Conservation (phyloP, 2,888 invertebrate species). For the Mycalesis mineus region DNA sequence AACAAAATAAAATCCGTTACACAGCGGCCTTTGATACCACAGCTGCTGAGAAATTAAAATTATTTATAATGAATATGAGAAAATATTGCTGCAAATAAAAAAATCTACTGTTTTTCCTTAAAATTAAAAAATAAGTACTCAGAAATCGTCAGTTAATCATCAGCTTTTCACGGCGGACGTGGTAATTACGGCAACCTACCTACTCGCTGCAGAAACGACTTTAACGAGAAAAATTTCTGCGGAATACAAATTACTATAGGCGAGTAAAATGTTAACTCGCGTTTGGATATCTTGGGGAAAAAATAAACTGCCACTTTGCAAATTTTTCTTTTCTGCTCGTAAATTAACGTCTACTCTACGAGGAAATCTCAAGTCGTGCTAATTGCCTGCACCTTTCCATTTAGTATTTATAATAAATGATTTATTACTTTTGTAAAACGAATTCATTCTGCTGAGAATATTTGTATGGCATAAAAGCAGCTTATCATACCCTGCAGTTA, state of each 20-base stretch:
- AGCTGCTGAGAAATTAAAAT: too few species aligned
- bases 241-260: conserved; percentile 33
- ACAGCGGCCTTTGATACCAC: too few species aligned
- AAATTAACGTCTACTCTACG: conserved; percentile 26
- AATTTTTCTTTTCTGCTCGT: conserved; percentile 25
- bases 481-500: not conserved
- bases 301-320: conserved; percentile 29
- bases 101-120: conserved; percentile 11
- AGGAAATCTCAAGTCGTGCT: conserved; percentile 8
- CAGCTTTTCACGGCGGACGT: conserved; percentile 22
- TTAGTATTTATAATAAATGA: conserved; percentile 3
- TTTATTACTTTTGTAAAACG: not conserved
- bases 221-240: conserved; percentile 29
- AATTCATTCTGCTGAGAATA: not conserved
- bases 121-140: conserved; percentile 12
- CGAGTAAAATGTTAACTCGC: conserved; percentile 31
- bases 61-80: too few species aligned
- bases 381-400: conserved; percentile 5
- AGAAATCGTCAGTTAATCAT: conserved; percentile 22
- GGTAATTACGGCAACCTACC: conserved; percentile 24
- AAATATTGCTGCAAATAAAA: too few species aligned
- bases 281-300: conserved; percentile 30
- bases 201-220: conserved; percentile 24
- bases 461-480: not conserved
- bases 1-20: too few species aligned